A percentile compares a stretch with the other conserved stretches of the same genome.
Conservation (phyloP, 2,888 invertebrate species). For the Cynaeus angustus region DNA sequence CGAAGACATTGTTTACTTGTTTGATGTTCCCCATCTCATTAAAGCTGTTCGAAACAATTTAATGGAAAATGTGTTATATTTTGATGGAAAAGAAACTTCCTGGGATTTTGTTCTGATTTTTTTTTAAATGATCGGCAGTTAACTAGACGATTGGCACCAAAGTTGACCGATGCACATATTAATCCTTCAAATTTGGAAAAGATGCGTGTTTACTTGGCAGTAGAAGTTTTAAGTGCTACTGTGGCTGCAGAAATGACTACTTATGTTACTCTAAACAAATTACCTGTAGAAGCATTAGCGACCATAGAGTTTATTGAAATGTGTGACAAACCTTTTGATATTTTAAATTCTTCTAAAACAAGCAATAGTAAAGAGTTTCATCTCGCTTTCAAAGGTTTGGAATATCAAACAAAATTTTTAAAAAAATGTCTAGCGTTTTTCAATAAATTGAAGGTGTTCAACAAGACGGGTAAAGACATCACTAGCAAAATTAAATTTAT, state of each 20-base stretch:
- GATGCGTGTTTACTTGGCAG: constrained; percentile 55
- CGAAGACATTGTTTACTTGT: constrained; percentile 54
- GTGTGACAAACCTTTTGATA: constrained; percentile 37
- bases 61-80: constrained; percentile 44
- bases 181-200: constrained; percentile 53
- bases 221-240: constrained; percentile 30
- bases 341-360: constrained; percentile 19
- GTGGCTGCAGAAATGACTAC: constrained; percentile 10
- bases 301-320: constrained; percentile 31
- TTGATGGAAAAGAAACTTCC: no score
- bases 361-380: neutral
- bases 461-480: neutral
- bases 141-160: constrained; percentile 48
- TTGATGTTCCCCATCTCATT: constrained; percentile 54
- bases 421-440: neutral
- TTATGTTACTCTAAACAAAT: no score
- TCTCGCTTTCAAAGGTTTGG: neutral
- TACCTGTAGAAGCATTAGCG: neutral
- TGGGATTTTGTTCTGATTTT: no score
- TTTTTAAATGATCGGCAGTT: no score
- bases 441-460: neutral
- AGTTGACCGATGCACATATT: constrained; percentile 51
- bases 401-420: neutral
- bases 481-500: neutral
- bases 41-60: constrained; percentile 55